Base-by-base conservation (phyloP, 1,140 invertebrate species). In the Microplitis mediator region DNA sequence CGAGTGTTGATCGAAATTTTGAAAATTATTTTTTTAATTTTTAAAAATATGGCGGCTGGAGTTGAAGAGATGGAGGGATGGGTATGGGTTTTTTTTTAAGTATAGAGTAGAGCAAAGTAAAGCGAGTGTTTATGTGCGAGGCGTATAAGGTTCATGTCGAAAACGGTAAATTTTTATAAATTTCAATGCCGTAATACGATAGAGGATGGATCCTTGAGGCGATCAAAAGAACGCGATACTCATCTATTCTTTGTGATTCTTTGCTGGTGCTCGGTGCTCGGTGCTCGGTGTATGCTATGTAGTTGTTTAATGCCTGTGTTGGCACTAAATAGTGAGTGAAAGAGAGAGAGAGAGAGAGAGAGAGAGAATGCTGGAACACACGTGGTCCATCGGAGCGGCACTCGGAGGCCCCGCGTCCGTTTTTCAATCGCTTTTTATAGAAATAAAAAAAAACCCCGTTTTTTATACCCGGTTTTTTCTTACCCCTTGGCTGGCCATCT, bases 401-500 rank as follows among this genome's bases (percentile, higher is more conserved):
- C 77, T 81, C 76, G 56, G 16, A 58, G 68, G 63, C 16, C 73
- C 62, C 51, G 60, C 72, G 23, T 68, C 72, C 71, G 71, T 82
- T 82, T 83, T 83, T 81, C 82, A 79, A 82, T 85, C 83, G 78
- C 81, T 86, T 86, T 87, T 87, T 87, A 85, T 84, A 81, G 13
- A 62, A 61, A 23, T 32, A 23, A 61, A 23, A 23, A 23, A 23
- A 65, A 83, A 85, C 81, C 78, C 75, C 71, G 73, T 70, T 71
- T 71, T 75, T 71, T 75, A 75, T 77, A 66, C 67, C 77, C 56
- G 35, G 80, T 81, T 81, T 78, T 82, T 82, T 80, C 85, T 87
- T 87, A 86, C 86, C 86, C 86, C 86, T 86, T 87, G 79, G 85
- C 83, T 78, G 79, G 84, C 86, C 86, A 86, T 86, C 86, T 87